Evolutionary conservation across 2,888 invertebrate species (phyloP).

Genomic region (Zaprionus obscuricornis): DNA sequence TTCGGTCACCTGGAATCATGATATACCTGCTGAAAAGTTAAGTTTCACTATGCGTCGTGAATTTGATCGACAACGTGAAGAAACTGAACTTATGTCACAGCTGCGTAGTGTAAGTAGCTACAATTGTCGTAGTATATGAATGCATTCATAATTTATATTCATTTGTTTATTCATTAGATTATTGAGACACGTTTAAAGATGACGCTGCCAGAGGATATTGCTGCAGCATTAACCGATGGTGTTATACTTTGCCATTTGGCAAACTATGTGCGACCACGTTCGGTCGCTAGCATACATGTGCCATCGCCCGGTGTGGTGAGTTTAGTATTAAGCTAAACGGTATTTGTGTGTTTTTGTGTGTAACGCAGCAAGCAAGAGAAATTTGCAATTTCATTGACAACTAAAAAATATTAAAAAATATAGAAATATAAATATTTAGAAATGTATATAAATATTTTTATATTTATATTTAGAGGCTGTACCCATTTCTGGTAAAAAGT

Average conservation of each 20-base stretch:
- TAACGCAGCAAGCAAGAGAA: no score
- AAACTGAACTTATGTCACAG: constrained; percentile 92
- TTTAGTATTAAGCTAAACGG: constrained; percentile 32
- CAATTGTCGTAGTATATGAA: not conserved
- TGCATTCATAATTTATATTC: not conserved
- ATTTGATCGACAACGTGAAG: constrained; percentile 95
- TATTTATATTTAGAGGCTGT: no score
- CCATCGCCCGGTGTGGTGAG: constrained; percentile 95
- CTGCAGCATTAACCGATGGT: constrained; percentile 94
- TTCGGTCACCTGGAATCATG: constrained; percentile 89
- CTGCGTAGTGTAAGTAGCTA: constrained; percentile 87
- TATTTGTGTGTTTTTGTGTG: not conserved
- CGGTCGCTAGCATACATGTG: constrained; percentile 97
- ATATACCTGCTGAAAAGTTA: constrained; percentile 89
- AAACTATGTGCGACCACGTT: constrained; percentile 94
- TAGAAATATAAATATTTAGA: no score
- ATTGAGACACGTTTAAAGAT: constrained; percentile 95
- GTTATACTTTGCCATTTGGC: constrained; percentile 97
- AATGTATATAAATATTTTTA: no score
- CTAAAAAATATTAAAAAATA: no score
- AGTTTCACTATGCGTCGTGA: constrained; percentile 96
- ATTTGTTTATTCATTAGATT: constrained; percentile 85
- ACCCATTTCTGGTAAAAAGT: no score
- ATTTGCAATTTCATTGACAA: no score
- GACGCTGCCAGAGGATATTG: constrained; percentile 93